Evolutionary conservation across 1,140 invertebrate genomes (phyloP), one percentile per base, ranked within the genome.

Genomic region (Leptonema lineaticorne): DNA sequence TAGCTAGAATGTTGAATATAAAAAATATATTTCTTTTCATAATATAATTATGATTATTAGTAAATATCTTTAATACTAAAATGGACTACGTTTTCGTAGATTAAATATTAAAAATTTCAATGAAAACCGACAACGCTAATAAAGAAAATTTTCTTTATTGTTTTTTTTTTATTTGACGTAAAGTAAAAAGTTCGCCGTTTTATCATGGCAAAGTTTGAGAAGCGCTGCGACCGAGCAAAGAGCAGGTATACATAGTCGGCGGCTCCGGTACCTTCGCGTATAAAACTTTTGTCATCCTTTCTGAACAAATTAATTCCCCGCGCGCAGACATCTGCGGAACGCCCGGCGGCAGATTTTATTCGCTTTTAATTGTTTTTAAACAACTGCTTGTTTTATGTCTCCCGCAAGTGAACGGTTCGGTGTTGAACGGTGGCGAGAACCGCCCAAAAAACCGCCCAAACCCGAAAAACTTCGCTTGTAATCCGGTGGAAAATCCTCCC

Each of bases 321-420:
- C 22, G 50, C 53, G 24, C 62, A 71, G 69, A 69, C 70, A 71
- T 71, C 70, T 71, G 70, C 70, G 66, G 69, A 27, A 67, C 41
- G 67, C 67, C 67, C 53, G 26, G 67, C 57, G 67, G 70, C 59
- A 41, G 67, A 72, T 72, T 72, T 72, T 72, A 72, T 72, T 72
- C 67, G 29, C 67, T 72, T 72, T 72, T 72, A 72, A 72, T 72
- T 72, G 70, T 72, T 72, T 72, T 72, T 72, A 72, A 72, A 72
- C 70, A 72, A 72, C 70, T 72, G 70, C 67, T 72, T 72, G 70
- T 72, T 72, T 72, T 69, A 72, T 63, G 64, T 69, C 64, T 64
- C 67, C 37, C 9, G 29, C 46, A 33, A 50, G 9, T 22, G 16
- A 16, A 29, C 18, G 48, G 24, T 16, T 7, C 27, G 28, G 24